Evolutionary conservation across 2,888 invertebrate genomes (phyloP).

Genomic region (Campaea margaritaria): DNA sequence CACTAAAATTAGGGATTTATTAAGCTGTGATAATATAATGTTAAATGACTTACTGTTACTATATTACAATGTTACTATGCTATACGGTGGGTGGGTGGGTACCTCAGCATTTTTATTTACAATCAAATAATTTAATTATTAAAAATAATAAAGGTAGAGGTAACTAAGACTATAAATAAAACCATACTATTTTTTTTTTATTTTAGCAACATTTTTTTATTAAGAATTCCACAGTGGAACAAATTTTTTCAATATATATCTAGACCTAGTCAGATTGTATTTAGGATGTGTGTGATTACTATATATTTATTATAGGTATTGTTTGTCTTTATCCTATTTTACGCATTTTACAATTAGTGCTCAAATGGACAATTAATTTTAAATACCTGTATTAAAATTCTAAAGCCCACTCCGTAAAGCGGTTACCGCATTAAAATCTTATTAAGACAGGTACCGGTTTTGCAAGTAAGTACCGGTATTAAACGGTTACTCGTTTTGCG

Average conservation of each 20-base stretch:
- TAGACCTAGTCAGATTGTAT: slow-evolving; percentile 79
- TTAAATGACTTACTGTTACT: too few relatives aligned
- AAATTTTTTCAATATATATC: slow-evolving; percentile 79
- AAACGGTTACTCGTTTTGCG: slow-evolving; percentile 23
- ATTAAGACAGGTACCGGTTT: slow-evolving; percentile 27
- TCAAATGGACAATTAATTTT: slow-evolving; percentile 65
- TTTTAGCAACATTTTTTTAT: slow-evolving; percentile 86
- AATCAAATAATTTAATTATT: too few relatives aligned
- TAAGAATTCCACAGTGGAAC: slow-evolving; percentile 85
- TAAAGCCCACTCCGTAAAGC: slow-evolving; percentile 45
- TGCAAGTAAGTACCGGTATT: slow-evolving; percentile 17
- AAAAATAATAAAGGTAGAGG: too few relatives aligned
- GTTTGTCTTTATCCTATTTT: slow-evolving; percentile 50
- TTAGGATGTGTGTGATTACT: slow-evolving; percentile 59
- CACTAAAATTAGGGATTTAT: too few relatives aligned
- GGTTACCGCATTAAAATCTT: slow-evolving; percentile 45
- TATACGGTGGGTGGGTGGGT: too few relatives aligned
- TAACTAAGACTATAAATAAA: slow-evolving; percentile 69
- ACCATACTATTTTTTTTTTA: slow-evolving; percentile 55
- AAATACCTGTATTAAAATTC: slow-evolving; percentile 67
- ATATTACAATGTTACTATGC: too few relatives aligned
- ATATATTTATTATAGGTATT: slow-evolving; percentile 49
- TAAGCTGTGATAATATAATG: too few relatives aligned
- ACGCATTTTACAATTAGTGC: slow-evolving; percentile 58
- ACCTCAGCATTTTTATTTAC: too few relatives aligned